These are phyloP conservation scores for Monomorium pharaonis DNA, from an alignment of 1,140 invertebrate species.

Conservation along the genomic window DNA sequence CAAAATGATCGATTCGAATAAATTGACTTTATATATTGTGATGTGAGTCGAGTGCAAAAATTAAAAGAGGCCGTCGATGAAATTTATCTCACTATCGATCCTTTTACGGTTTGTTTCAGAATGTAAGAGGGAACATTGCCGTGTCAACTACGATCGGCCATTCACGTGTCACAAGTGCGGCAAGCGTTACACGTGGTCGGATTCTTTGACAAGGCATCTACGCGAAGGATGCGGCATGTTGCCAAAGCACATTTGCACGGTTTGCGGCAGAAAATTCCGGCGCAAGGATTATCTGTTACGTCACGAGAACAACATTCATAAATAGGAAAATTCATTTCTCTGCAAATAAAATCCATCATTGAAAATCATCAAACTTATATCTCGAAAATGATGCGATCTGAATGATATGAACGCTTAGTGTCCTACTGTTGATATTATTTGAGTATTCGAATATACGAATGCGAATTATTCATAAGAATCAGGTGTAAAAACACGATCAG, in stretches of 20 bases:
- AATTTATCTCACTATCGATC: constrained; percentile 55
- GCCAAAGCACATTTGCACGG: constrained; percentile 71
- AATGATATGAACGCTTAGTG: not conserved
- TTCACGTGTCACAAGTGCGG: constrained; percentile 87
- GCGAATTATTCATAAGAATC: not conserved
- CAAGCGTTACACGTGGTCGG: constrained; percentile 87
- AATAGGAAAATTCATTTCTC: constrained; percentile 28
- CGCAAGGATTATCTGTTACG: constrained; percentile 73
- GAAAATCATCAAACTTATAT: not conserved
- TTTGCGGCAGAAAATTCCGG: constrained; percentile 74
- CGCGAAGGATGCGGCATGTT: constrained; percentile 86
- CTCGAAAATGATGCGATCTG: not conserved
- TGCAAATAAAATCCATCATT: not conserved
- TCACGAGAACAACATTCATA: constrained; percentile 73
- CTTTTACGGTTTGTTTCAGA: constrained; percentile 74
- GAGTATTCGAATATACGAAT: not conserved
- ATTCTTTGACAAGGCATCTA: constrained; percentile 87
- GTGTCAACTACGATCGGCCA: constrained; percentile 77
- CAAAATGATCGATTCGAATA: constrained; percentile 4
- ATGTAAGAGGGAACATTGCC: constrained; percentile 62
- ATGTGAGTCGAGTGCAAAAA: constrained; percentile 8
- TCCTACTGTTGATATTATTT: constrained; percentile 2
- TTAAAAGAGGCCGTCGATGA: not conserved
- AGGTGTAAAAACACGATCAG: not conserved
- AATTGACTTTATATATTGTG: not conserved